Conservation (phyloP, 2,888 invertebrate genomes). For the Ophion ellenae region DNA sequence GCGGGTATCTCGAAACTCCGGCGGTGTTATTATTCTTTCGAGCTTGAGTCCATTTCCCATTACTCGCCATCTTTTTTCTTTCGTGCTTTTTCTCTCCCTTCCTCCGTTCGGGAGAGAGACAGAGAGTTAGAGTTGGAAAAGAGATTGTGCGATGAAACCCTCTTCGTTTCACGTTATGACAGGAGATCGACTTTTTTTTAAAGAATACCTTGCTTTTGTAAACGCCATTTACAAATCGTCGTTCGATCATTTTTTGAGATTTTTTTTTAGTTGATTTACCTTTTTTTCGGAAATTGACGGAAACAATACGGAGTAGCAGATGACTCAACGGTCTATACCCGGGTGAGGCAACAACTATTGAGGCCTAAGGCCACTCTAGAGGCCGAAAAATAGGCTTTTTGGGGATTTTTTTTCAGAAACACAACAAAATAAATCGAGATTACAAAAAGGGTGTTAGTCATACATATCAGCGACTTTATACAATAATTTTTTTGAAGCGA, state of each 20-base stretch:
- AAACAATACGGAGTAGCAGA: no score
- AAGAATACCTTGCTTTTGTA: not conserved
- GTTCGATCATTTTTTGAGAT: not conserved
- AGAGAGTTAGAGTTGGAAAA: not conserved
- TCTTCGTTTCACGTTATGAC: not conserved
- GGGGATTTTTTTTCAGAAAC: no score
- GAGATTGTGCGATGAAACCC: not conserved
- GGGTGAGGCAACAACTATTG: no score
- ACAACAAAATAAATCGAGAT: no score
- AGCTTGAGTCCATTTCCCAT: not conserved
- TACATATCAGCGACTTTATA: no score
- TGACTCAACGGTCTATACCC: no score
- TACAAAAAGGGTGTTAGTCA: no score
- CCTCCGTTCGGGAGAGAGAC: not conserved
- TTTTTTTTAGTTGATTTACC: not conserved
- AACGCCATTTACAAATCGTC: not conserved
- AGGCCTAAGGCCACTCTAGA: no score
- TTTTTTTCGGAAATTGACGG: not conserved
- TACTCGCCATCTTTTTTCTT: not conserved
- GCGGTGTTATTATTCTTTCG: not conserved
- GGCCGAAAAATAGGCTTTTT: no score
- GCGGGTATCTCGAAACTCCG: conserved; percentile 43
- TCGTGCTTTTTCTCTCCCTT: not conserved
- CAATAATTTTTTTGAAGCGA: no score
- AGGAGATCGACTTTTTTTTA: not conserved